Evolutionary conservation across 2,888 invertebrate genomes (phyloP), one percentile per base, ranked within the genome.

Genomic region (Cremastinae sp.): DNA sequence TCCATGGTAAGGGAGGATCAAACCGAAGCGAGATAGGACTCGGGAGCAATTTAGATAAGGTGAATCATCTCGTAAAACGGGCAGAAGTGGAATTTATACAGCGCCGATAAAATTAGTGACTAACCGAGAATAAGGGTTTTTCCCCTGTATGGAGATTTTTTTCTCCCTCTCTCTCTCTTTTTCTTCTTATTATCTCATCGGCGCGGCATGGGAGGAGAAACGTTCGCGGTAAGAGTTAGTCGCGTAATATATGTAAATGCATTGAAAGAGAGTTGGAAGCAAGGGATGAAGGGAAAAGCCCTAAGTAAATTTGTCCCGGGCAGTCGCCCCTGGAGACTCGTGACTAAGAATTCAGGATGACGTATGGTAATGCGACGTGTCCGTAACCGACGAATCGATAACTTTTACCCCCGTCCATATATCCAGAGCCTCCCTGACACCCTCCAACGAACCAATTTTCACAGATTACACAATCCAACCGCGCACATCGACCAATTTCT

Each of bases 11-110:
- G 73, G 68, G 68, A 69, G 73, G 76, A 76, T 76, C 73, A 73
- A 73, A 76, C 66, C 41, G 43, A 62, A 16, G 22, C 53, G 47
- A 76, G 76, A 76, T 76, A 69, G 73, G 64, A 69, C 59, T 73
- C 58, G 54, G 79, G 78, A 81, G 80, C 81, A 82, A 81, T 82
- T 82, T 81, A 81, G 82, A 82, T 82, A 82, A 81, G 81, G 79
- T 79, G 79, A 82, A 81, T 82, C 81, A 82, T 81, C 79, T 62
- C 75, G 74, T 64, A 43, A 49, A 34, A 54, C 8, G 43, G 54
- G n/a, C 18, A 14, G 47, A 20, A 18, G 41, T n/a, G 70, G 16
- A 28, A 28, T 28, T 28, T 28, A 28, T 28, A 28, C 28, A 28
- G 43, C 22, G 22, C 10, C 10, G 28, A 65, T 41, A 41, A 41